Evolutionary conservation across 2,888 invertebrate genomes (phyloP).

Genomic region (Apamea crenata): DNA sequence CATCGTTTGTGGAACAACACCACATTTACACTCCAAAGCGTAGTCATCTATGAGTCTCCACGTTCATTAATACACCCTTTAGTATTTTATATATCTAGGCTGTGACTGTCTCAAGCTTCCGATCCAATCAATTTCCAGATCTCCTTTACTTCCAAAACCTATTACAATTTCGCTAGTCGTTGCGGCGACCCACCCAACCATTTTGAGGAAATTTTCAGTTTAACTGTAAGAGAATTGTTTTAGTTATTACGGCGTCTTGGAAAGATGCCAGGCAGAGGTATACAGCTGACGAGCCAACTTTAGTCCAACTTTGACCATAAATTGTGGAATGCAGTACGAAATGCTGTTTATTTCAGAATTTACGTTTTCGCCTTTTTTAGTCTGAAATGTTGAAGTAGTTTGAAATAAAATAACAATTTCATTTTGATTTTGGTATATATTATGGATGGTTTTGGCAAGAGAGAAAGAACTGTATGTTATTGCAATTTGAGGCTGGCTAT

Average conservation of each 20-base stretch:
- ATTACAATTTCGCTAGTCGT: slow-evolving; percentile 12
- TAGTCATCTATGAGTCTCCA: too few relatives aligned
- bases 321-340: slow-evolving; percentile 56
- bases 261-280: slow-evolving; percentile 54
- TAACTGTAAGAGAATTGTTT: slow-evolving; percentile 46
- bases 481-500: not conserved
- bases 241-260: slow-evolving; percentile 54
- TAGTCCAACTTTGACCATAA: slow-evolving; percentile 57
- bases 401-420: slow-evolving; percentile 12
- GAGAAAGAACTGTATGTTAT: not conserved
- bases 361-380: slow-evolving; percentile 15
- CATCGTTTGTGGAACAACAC: too few relatives aligned
- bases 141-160: slow-evolving; percentile 15
- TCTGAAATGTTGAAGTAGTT: slow-evolving; percentile 5
- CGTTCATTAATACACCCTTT: not conserved
- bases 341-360: slow-evolving; percentile 49
- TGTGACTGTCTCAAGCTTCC: not conserved
- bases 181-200: slow-evolving; percentile 28
- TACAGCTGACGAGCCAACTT: slow-evolving; percentile 62
- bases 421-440: not conserved
- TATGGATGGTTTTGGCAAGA: slow-evolving; percentile 4
- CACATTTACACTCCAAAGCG: too few relatives aligned
- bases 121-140: slow-evolving; percentile 14
- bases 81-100: not conserved
- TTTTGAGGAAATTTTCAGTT: slow-evolving; percentile 52